Conservation (phyloP, 37 sponge, comb jelly and placozoan species). For the Tethya wilhelma region DNA sequence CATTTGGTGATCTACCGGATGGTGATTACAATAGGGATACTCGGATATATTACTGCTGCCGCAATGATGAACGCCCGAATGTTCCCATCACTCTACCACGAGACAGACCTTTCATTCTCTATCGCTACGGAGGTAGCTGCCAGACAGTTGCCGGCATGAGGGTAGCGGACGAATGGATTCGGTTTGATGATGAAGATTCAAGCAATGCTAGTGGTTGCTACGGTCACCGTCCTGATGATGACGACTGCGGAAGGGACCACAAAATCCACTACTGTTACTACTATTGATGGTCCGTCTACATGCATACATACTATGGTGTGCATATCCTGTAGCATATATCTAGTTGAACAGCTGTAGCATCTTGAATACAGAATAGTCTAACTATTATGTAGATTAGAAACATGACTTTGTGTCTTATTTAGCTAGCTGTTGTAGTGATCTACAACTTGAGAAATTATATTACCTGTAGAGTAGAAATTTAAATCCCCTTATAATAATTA, state of each 20-base stretch:
- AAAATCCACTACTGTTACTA: slow-evolving; percentile 9
- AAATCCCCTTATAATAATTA: no score
- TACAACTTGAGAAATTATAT: no score
- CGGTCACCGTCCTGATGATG: slow-evolving; percentile 10
- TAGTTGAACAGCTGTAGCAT: no score
- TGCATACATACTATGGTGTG: no score
- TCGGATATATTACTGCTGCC: slow-evolving; percentile 32
- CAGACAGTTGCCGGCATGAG: slow-evolving; percentile 10
- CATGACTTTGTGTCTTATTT: no score
- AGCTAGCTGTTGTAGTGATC: no score
- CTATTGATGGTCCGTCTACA: no score
- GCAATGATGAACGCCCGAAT: slow-evolving; percentile 14
- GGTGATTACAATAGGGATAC: slow-evolving; percentile 16
- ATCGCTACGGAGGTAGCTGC: background rate
- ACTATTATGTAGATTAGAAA: no score
- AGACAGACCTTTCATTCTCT: background rate
- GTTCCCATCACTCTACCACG: slow-evolving; percentile 13
- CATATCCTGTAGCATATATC: no score
- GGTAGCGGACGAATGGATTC: background rate
- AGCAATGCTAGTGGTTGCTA: background rate
- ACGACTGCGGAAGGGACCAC: background rate
- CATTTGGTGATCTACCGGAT: slow-evolving; percentile 11
- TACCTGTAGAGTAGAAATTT: no score
- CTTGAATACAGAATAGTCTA: no score
- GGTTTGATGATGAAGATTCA: slow-evolving; percentile 15